Evolutionary conservation across 2,113 vertebrate species (phyloP).

Genomic region (Amazona vittata): DNA sequence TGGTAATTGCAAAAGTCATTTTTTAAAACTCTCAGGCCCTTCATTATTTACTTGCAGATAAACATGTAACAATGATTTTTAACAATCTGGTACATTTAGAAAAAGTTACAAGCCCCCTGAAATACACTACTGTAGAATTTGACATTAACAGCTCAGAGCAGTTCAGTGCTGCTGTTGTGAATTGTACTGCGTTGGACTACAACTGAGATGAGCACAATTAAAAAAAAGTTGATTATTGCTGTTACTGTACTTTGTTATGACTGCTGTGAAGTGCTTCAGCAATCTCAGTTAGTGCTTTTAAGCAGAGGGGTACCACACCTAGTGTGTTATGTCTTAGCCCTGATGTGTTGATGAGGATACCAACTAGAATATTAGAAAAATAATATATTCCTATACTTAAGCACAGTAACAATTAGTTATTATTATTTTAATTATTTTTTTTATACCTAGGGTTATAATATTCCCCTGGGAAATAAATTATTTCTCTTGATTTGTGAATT

Average conservation of each 20-base stretch:
- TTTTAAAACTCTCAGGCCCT: conserved; percentile 18
- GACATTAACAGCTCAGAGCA: neutral
- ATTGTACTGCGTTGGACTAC: neutral
- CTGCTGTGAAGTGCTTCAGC: conserved; percentile 20
- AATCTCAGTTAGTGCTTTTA: neutral
- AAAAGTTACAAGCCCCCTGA: conserved; percentile 1
- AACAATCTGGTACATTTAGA: conserved; percentile 19
- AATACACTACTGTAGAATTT: neutral
- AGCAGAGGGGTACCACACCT: neutral
- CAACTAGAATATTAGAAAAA: conserved; percentile 20
- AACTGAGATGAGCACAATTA: conserved; percentile 40
- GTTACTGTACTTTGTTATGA: neutral
- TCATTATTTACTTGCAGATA: conserved; percentile 49
- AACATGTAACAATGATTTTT: conserved; percentile 41
- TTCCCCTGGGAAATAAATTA: conserved; percentile 33
- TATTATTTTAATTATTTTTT: conserved; percentile 44
- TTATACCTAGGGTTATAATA: conserved; percentile 1
- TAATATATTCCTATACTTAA: conserved; percentile 27
- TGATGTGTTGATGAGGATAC: conserved; percentile 28
- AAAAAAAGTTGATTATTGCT: conserved; percentile 41
- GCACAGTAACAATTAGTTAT: conserved; percentile 3
- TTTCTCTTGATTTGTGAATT: neutral
- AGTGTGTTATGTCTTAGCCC: neutral
- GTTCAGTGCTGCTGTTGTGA: neutral
- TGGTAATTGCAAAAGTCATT: conserved; percentile 42